Evolutionary conservation across 30 jellyfish, hydroid and myxozoan genomes (phyloP).

Genomic region (Calvadosia cruxmelitensis): DNA sequence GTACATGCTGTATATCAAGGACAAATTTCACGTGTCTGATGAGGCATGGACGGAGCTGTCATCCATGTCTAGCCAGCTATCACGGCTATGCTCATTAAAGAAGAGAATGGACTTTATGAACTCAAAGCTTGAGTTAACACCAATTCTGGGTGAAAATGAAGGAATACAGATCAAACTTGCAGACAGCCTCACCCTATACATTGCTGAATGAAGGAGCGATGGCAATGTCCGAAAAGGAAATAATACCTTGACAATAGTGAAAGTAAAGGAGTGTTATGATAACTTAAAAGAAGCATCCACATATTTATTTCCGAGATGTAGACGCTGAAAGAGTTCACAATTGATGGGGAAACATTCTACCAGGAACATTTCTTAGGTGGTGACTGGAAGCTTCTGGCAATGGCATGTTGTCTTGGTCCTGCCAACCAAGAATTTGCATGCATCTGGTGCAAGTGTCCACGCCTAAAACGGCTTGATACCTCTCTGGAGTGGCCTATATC

Average conservation of each 20-base stretch:
- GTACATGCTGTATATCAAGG: slow-evolving; percentile 5
- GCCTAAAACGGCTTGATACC: not conserved
- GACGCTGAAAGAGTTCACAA: not conserved
- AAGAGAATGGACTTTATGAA: not conserved
- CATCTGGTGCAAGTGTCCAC: slow-evolving; percentile 27
- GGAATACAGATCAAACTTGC: slow-evolving; percentile 7
- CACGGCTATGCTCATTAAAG: slow-evolving; percentile 1
- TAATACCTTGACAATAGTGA: slow-evolving; percentile 11
- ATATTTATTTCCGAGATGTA: not conserved
- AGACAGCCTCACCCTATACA: slow-evolving; percentile 3
- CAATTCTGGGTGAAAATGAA: slow-evolving; percentile 3
- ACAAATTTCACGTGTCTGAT: slow-evolving; percentile 10
- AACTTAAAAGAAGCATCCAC: not conserved
- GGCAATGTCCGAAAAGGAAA: slow-evolving; percentile 14
- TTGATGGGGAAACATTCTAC: not conserved
- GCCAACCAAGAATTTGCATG: slow-evolving; percentile 11
- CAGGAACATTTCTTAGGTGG: slow-evolving; percentile 11
- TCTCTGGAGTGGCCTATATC: slow-evolving; percentile 9
- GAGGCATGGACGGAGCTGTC: slow-evolving; percentile 4
- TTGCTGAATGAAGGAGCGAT: slow-evolving; percentile 5
- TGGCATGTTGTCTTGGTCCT: slow-evolving; percentile 15
- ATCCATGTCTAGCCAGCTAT: slow-evolving; percentile 2
- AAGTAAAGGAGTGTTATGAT: slow-evolving; percentile 11
- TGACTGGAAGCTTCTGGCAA: slow-evolving; percentile 24
- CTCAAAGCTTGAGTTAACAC: not conserved